Base-by-base conservation (phyloP, 2,113 vertebrate species). In the Serinus canaria region DNA sequence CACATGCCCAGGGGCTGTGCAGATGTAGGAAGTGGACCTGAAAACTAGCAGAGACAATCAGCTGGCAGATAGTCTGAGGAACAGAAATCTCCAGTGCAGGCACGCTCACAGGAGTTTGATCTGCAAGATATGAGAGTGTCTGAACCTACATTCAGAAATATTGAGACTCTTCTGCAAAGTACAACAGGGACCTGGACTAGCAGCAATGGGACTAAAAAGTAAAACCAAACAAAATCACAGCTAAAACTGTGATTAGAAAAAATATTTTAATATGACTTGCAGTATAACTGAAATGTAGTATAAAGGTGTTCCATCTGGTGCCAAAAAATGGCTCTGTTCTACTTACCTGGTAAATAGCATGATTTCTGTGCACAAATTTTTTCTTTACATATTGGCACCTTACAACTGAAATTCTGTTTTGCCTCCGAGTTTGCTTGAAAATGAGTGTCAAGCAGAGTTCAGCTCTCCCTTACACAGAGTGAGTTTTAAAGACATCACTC, bases 41-140 rank as follows among this genome's bases (percentile, higher is more conserved):
- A 90, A 82, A 93, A 41, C 55, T 33, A 68, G 52, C 22, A 67
- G 73, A 50, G 22, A 25, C 0, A 0, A 43, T 90, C 85, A 76
- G 55, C 39, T 70, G 75, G 17, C 0, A 0, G 37, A 50, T 27
- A 41, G 30, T 41, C 28, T 0, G 0, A 27, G 49, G 31, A 81
- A 67, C 47, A 89, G 41, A 55, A 43, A 68, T 47, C 44, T 63
- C 74, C 35, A 68, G 53, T 41, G 13, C 22, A 27, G 43, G 27
- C 41, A 82, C 0, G 0, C 24, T 46, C n/a, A 27, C 14, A 55
- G 46, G 17, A 43, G 7, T 64, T 91, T 44, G 25, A 79, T 73
- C 49, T 91, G 19, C 31, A 52, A 73, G 58, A 28, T 39, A 25
- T 3, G 20, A 18, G 81, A 73, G 43, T 15, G 21, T 37, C 41